A percentile compares a stretch with the other conserved stretches of the same genome.
Evolutionary conservation across 2,797 vertebrate genomes (phyloP).

Genomic region (Coracias cyanogaster): DNA sequence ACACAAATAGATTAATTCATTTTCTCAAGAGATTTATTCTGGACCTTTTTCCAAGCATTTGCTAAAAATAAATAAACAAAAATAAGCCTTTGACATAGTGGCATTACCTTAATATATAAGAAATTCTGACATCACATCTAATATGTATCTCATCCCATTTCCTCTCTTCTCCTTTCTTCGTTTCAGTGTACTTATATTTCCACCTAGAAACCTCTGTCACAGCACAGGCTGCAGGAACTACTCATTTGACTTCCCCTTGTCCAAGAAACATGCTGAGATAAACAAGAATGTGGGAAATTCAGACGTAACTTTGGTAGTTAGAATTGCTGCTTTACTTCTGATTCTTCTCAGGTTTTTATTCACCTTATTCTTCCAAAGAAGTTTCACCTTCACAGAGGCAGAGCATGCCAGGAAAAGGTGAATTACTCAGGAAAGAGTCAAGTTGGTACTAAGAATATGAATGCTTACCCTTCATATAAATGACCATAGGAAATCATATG

Average conservation of each 20-base stretch:
- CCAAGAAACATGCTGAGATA: neutral
- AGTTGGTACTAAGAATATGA: neutral
- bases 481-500: neutral
- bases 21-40: neutral
- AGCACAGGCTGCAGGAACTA: neutral
- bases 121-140: neutral
- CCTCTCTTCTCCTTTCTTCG: neutral
- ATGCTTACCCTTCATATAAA: neutral
- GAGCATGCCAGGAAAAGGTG: neutral
- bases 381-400: neutral
- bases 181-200: neutral
- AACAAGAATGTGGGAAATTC: neutral
- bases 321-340: neutral
- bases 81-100: neutral
- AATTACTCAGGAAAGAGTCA: neutral
- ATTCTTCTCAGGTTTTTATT: neutral
- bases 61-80: neutral
- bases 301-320: neutral
- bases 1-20: neutral
- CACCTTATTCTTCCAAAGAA: neutral
- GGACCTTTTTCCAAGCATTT: neutral
- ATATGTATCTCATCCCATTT: neutral
- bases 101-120: neutral
- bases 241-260: neutral
- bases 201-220: neutral